Evolutionary conservation across 2,797 vertebrate species (phyloP).

Genomic region (Tinamus major): DNA sequence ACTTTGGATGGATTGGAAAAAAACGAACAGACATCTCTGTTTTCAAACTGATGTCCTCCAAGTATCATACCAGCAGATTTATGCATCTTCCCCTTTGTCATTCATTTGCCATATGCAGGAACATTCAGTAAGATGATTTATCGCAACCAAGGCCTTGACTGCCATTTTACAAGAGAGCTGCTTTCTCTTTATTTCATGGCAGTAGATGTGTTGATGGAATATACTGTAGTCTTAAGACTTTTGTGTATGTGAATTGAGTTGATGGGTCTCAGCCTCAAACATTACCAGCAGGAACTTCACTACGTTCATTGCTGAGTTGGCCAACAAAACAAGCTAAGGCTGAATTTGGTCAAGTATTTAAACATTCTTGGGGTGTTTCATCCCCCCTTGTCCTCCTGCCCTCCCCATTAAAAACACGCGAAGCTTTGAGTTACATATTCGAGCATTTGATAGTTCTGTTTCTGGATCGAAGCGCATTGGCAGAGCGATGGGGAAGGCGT

Average conservation of each 20-base stretch:
- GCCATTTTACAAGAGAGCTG: slow-evolving; percentile 41
- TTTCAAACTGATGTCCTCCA: slow-evolving; percentile 24
- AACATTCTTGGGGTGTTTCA: neutral
- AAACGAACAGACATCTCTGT: slow-evolving; percentile 47
- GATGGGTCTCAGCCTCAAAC: neutral
- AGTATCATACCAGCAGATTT: neutral
- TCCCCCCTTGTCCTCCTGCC: neutral
- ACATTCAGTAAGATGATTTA: slow-evolving; percentile 19
- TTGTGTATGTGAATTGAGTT: neutral
- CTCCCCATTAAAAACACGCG: neutral
- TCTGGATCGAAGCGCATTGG: slow-evolving; percentile 40
- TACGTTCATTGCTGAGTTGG: neutral
- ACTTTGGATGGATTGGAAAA: slow-evolving; percentile 12
- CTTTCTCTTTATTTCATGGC: slow-evolving; percentile 16
- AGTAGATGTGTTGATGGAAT: slow-evolving; percentile 18
- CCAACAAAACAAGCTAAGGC: neutral
- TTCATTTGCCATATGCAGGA: neutral
- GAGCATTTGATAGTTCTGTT: slow-evolving; percentile 18
- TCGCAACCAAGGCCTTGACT: neutral
- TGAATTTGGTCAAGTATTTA: neutral
- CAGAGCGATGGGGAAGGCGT: slow-evolving; percentile 31
- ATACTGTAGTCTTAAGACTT: neutral
- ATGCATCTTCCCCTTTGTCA: slow-evolving; percentile 16
- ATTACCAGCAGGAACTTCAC: neutral
- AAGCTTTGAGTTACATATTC: neutral